Base-by-base conservation (phyloP, 2,888 invertebrate species). In the Myathropa florea region DNA sequence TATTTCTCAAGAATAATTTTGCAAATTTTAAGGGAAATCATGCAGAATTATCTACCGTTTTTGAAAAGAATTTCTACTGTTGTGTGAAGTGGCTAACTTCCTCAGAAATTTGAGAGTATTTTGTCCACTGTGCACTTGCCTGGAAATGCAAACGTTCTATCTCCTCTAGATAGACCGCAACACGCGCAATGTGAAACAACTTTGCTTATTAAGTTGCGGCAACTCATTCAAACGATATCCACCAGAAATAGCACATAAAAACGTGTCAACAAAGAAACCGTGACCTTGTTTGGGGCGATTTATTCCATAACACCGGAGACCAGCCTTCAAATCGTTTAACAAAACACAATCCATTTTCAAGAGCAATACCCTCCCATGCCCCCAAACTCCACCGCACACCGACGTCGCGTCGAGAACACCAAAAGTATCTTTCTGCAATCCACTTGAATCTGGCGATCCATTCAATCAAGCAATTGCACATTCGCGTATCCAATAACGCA, bases 401-500 rank as follows among this genome's bases (percentile, higher is more conserved):
- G 21, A 26, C 26, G 10, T 60, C 24, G 12, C 39, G 18, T 18
- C n/a, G n/a, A 46, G 18, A 57, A 57, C 57, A 57, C 57, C 57
- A 23, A 57, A 23, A 24, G 24, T 24, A 57, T 57, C 57, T 23
- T 24, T 57, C 59, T 64, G 23, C 24, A 61, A 68, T 59, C 73
- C 68, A 67, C 57, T 67, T 30, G 36, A 65, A 60, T 26, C 63
- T 21, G 33, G 18, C 55, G 67, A 67, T 83, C 71, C 78, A 83
- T 86, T 83, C 86, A 83, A 83, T 86, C 86, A 86, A 79, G 73
- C 83, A 86, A 79, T 71, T 79, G 78, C 78, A 86, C 70, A 70
- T 78, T 86, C 83, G 83, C 83, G 83, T 76, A 83, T 80, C 83
- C 87, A 87, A 68, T 83, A 83, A 83, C 87, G 83, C 87, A 87